phyloP scores from a whole-genome alignment of 2,113 vertebrate species.

The Rhea americana region DNA sequence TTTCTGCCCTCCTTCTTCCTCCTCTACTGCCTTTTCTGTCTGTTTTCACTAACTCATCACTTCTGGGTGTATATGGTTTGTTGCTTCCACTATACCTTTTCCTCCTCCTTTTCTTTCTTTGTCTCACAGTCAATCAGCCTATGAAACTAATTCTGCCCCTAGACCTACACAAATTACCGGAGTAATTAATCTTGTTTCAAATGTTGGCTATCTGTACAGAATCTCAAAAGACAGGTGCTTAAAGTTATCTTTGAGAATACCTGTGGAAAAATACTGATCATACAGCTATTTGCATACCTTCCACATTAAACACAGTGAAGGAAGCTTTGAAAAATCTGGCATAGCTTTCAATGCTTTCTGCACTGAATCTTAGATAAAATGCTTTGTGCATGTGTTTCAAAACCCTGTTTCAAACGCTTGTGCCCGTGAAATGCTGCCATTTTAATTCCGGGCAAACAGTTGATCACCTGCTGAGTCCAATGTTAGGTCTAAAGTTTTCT shows the following conservation, averaged over 20 bases:
- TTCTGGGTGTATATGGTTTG: neutral
- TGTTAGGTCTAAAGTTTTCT: constrained; percentile 73
- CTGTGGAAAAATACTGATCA: constrained; percentile 56
- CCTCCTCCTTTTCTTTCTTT: constrained; percentile 5
- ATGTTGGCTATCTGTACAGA: constrained; percentile 47
- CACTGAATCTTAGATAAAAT: constrained; percentile 58
- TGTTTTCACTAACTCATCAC: neutral
- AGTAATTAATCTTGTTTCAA: constrained; percentile 57
- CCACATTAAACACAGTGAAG: constrained; percentile 11
- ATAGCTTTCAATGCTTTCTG: constrained; percentile 42
- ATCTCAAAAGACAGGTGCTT: constrained; percentile 55
- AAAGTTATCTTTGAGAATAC: constrained; percentile 59
- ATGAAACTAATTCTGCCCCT: constrained; percentile 10
- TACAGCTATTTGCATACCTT: constrained; percentile 36
- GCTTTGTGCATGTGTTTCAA: constrained; percentile 47
- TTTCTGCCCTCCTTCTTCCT: neutral
- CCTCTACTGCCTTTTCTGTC: neutral
- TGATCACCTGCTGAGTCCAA: constrained; percentile 74
- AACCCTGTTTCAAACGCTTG: constrained; percentile 57
- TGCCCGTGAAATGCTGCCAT: constrained; percentile 59
- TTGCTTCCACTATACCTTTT: neutral
- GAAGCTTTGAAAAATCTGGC: constrained; percentile 47
- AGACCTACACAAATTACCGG: constrained; percentile 24
- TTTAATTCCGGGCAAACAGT: constrained; percentile 70
- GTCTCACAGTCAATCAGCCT: neutral